phyloP scores from a whole-genome alignment of 2,888 invertebrate species.

The Minunthozetes semirufus region DNA sequence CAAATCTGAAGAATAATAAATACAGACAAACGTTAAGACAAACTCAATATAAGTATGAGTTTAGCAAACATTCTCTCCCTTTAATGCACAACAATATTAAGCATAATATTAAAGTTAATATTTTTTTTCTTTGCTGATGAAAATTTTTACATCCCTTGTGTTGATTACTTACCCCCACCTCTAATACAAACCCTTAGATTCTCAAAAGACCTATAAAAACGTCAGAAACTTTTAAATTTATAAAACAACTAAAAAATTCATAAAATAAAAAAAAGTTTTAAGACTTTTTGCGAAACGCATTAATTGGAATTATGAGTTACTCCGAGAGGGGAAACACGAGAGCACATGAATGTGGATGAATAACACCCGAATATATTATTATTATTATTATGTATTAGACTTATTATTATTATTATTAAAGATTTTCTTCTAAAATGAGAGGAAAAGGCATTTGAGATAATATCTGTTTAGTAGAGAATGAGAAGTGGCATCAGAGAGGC shows the following conservation, averaged over 20 bases:
- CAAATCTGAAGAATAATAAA: slow-evolving; percentile 26
- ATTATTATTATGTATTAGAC: neutral
- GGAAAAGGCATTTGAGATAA: slow-evolving; percentile 8
- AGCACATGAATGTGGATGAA: slow-evolving; percentile 4
- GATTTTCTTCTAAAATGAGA: neutral
- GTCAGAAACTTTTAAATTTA: slow-evolving; percentile 29
- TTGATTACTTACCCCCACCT: neutral
- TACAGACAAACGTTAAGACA: neutral
- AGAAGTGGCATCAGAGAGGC: slow-evolving; percentile 8
- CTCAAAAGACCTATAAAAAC: slow-evolving; percentile 28
- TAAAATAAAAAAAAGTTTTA: slow-evolving; percentile 20
- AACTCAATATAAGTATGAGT: slow-evolving; percentile 1
- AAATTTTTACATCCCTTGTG: slow-evolving; percentile 17
- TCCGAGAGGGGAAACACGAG: neutral
- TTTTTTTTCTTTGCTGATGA: slow-evolving; percentile 24
- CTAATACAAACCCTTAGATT: slow-evolving; percentile 16
- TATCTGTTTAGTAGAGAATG: neutral
- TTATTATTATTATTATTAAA: slow-evolving; percentile 23
- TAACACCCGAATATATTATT: neutral
- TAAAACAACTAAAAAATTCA: slow-evolving; percentile 22
- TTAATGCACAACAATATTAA: slow-evolving; percentile 3
- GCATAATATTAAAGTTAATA: slow-evolving; percentile 32
- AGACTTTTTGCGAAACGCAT: slow-evolving; percentile 14
- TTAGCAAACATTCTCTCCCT: neutral
- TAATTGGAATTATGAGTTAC: slow-evolving; percentile 27